Evolutionary conservation across 2,888 invertebrate genomes (phyloP).

Genomic region (Sinohyriopsis cumingii): DNA sequence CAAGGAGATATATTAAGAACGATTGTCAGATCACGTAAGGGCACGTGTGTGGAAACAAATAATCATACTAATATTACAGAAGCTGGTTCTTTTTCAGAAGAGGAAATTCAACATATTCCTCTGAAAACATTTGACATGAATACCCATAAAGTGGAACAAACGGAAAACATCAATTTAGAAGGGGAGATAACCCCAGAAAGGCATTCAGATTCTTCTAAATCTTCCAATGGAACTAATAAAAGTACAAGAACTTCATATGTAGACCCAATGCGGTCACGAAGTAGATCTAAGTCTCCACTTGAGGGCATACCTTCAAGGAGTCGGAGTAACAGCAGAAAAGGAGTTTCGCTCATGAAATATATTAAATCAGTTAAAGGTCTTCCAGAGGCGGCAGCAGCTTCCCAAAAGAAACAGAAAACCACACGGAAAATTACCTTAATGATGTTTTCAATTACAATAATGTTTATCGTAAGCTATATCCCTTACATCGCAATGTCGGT

Average conservation of each 20-base stretch:
- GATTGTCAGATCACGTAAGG: neutral
- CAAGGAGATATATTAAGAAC: neutral
- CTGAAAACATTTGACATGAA: neutral
- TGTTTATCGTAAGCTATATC: conserved; percentile 37
- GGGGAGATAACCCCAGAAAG: too few relatives aligned
- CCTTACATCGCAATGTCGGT: conserved; percentile 36
- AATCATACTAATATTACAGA: neutral
- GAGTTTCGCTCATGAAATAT: neutral
- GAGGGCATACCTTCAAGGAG: neutral
- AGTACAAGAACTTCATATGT: too few relatives aligned
- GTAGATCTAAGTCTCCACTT: too few relatives aligned
- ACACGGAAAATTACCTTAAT: conserved; percentile 40
- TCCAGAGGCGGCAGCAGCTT: conserved; percentile 1
- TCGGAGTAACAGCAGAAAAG: neutral
- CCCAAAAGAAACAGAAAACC: conserved; percentile 3
- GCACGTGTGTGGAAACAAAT: neutral
- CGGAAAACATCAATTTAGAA: too few relatives aligned
- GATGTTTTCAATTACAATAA: conserved; percentile 38
- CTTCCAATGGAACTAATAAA: too few relatives aligned
- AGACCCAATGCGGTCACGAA: too few relatives aligned
- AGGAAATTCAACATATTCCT: too few relatives aligned
- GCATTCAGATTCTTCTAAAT: too few relatives aligned
- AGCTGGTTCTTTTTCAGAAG: too few relatives aligned
- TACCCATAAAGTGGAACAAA: too few relatives aligned
- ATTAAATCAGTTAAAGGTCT: conserved; percentile 15